Base-by-base conservation (phyloP, 2,888 invertebrate genomes). In the Plagiodera versicolora region DNA sequence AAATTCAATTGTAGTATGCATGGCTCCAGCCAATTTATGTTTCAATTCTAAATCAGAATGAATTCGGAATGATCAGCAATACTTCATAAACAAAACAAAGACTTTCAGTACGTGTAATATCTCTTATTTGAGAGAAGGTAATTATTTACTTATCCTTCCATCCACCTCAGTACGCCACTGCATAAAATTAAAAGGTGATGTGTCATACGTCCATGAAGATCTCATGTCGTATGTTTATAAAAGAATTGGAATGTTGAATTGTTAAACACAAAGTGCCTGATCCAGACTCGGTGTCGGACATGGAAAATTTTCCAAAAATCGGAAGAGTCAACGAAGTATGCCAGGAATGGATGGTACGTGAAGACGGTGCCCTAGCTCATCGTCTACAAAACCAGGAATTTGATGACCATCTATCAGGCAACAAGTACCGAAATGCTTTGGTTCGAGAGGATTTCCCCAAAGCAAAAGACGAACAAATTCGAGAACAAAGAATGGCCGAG, bases 371-470 rank as follows among this genome's bases (percentile, higher is more conserved):
- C 16, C 78, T 92, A 72, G 92, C 93, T 8, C 89, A 92, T 79
- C 86, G 87, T 68, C 82, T 93, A 30, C 93, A 93, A 79, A 88
- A 88, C 73, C 87, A 92, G 83, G 92, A 93, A 82, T 90, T 92
- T 87, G 83, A 82, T 24, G 87, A 89, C 72, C 92, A 92, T 78
- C 89, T 90, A 73, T 87, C 87, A 53, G 87, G 89, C 56, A 93
- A 93, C 80, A 86, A 62, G 69, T 85, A 83, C 61, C 84, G 91
- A 58, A 90, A 91, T 80, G 89, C 89, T 3, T 85, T 89, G 57
- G 90, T 92, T 5, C 82, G 92, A 44, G 89, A 90, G 74, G 93
- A 93, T 79, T 85, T 90, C 71, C 91, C 91, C 4, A 84, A 86
- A 71, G 92, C 92, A 1, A 82, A 86, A 67, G 85, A 87, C 66